Base-by-base conservation (phyloP, 1,140 invertebrate species). In the Grapholita molesta region DNA sequence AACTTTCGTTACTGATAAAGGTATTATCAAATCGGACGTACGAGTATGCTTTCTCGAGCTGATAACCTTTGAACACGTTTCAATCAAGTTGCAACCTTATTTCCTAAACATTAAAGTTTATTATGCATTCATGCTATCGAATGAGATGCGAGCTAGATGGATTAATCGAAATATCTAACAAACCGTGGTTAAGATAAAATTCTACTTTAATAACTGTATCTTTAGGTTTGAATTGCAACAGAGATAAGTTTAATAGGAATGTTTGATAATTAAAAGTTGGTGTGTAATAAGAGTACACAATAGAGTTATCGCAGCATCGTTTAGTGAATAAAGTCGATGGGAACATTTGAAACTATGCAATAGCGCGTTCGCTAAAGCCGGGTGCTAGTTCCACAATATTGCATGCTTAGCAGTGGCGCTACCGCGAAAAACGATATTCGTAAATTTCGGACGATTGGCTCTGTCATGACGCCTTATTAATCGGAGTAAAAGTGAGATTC, bases 1-100 rank as follows among this genome's bases (percentile, higher is more conserved):
- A 67, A 70, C 75, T 80, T 77, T 79, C 74, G 57, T 74, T 65
- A 24, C 57, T 67, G 33, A 73, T 74, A 75, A 77, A 65, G 64
- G 70, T 69, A 33, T 70, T 72, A 71, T 69, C 66, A 66, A 67
- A 38, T 67, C 33, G 33, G 12, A 9, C 15, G 35, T n/a, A n/a
- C n/a, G n/a, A 42, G 24, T 9, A 12, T 64, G 35, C 61, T 72
- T 72, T 52, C 67, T 21, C 42, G 9, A 42, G 4, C 4, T 42
- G 18, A 1, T 48, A 48, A 21, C 15, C n/a, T 18, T 48, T 18
- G 9, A 1, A 5, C 21, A 48, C 9, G 6, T n/a, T 21, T 48
- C 42, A 9, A 8, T 21, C 7, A n/a, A 48, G 21, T 48, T 48
- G 7, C 6, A 48, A 21, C 42, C 21, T 0, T 48, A 48, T 48